Evolutionary conservation across 2,113 vertebrate genomes (phyloP), one percentile per base, ranked within the genome.

Genomic region (Turdus rufiventris): DNA sequence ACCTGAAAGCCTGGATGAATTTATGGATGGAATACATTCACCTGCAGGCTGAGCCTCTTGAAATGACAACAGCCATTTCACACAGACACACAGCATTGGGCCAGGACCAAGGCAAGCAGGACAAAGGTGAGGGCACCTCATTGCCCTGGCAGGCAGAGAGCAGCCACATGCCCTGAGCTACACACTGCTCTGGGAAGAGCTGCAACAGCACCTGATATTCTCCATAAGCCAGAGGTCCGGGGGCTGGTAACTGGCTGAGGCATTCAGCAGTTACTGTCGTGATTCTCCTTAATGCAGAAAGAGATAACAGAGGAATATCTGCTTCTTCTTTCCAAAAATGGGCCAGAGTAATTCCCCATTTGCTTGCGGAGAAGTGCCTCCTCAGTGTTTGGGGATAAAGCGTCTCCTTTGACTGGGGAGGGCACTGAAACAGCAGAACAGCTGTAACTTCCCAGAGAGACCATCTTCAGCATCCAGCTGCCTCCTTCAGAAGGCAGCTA

Each of bases 71-170:
- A 18, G 60, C 18, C 26, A n/a, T 67, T 71, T 74, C 47, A 45
- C 14, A 29, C 0, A 2, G n/a, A 51, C 50, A 29, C 0, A 15
- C 5, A 85, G 33, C 45, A 40, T 0, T n/a, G 78, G 1, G 0
- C 31, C 75, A 85, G 42, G 53, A 70, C 6, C 6, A 33, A 18
- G 58, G 42, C 40, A 71, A 40, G 34, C 21, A 48, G 18, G 40
- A 47, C 18, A 34, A 45, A 45, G 13, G 18, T 9, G 36, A 71
- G 50, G 5, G 2, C 4, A 8, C n/a, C 58, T 40, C 45, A 18
- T 3, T 38, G 48, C 48, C 25, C 80, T 5, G 19, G 25, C n/a
- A 62, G 29, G 48, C 57, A 79, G 47, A 76, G 31, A 68, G 1
- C 54, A 77, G 76, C 14, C 4, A 2, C 3, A 4, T 3, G 8